phyloP scores from a whole-genome alignment of 1,140 invertebrate genomes.

The Armadillidium nasatum region DNA sequence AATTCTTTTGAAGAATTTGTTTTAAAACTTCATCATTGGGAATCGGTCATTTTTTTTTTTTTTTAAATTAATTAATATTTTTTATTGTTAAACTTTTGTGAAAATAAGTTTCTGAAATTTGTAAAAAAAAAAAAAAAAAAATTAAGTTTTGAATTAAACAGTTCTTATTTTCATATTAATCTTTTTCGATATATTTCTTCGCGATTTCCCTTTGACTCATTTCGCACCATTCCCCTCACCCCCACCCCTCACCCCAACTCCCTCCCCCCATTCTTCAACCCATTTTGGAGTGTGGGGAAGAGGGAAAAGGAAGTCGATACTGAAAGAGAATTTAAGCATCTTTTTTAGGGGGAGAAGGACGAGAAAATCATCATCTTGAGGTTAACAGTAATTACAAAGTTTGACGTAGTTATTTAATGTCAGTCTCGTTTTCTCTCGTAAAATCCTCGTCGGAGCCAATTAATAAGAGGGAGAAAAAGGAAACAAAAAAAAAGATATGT shows the following conservation, averaged over 20 bases:
- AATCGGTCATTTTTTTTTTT: too few species aligned
- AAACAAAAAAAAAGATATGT: conserved; percentile 30
- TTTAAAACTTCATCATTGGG: too few species aligned
- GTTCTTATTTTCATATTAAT: too few species aligned
- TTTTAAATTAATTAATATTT: too few species aligned
- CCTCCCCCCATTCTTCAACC: not conserved
- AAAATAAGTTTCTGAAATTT: too few species aligned
- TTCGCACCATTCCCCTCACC: not conserved
- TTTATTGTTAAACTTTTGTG: too few species aligned
- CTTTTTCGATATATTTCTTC: too few species aligned
- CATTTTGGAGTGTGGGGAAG: not conserved
- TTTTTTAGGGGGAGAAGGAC: not conserved
- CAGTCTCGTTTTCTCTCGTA: conserved; percentile 30
- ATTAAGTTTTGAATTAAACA: too few species aligned
- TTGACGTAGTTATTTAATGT: conserved; percentile 36
- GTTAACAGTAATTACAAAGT: conserved; percentile 40
- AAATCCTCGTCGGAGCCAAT: conserved; percentile 27
- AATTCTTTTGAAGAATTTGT: too few species aligned
- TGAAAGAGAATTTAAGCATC: not conserved
- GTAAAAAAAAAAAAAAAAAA: too few species aligned
- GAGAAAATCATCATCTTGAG: conserved; percentile 24
- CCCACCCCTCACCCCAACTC: not conserved
- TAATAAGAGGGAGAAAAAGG: conserved; percentile 36
- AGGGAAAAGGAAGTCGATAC: not conserved
- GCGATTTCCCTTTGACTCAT: too few species aligned